Evolutionary conservation across 2,113 vertebrate genomes (phyloP).

Genomic region (Pelobates fuscus): DNA sequence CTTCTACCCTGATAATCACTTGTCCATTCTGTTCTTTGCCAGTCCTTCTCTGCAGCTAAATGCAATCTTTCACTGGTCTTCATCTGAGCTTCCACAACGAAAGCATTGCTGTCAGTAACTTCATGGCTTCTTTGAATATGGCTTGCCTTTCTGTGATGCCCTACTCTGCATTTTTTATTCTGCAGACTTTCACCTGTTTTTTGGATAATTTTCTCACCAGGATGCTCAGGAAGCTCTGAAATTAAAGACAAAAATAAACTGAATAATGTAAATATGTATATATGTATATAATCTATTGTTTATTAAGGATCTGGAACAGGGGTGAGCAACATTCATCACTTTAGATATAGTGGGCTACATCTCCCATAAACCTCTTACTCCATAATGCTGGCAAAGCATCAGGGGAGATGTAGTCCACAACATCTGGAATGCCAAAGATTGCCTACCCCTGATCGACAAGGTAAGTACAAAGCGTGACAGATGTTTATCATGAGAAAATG

Average conservation of each 20-base stretch:
- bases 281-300: too few relatives aligned
- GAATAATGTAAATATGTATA: too few relatives aligned
- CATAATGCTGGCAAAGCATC: too few relatives aligned
- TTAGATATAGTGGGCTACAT: too few relatives aligned
- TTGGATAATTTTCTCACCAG: conserved; percentile 65
- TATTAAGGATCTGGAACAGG: too few relatives aligned
- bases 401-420: too few relatives aligned
- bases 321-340: too few relatives aligned
- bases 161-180: conserved; percentile 61
- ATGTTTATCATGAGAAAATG: too few relatives aligned
- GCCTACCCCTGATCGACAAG: too few relatives aligned
- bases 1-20: conserved; percentile 36
- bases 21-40: conserved; percentile 48
- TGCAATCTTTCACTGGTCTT: conserved; percentile 59
- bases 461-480: too few relatives aligned
- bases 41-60: conserved; percentile 44
- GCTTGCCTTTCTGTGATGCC: conserved; percentile 54
- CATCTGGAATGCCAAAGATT: too few relatives aligned
- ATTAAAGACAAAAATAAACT: not conserved
- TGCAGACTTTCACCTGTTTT: conserved; percentile 59
- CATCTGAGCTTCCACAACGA: conserved; percentile 60
- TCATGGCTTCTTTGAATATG: conserved; percentile 41
- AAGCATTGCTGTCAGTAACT: conserved; percentile 6
- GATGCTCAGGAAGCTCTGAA: conserved; percentile 49
- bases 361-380: too few relatives aligned